phyloP scores from a whole-genome alignment of 1,140 invertebrate genomes.

The Samia ricini region DNA sequence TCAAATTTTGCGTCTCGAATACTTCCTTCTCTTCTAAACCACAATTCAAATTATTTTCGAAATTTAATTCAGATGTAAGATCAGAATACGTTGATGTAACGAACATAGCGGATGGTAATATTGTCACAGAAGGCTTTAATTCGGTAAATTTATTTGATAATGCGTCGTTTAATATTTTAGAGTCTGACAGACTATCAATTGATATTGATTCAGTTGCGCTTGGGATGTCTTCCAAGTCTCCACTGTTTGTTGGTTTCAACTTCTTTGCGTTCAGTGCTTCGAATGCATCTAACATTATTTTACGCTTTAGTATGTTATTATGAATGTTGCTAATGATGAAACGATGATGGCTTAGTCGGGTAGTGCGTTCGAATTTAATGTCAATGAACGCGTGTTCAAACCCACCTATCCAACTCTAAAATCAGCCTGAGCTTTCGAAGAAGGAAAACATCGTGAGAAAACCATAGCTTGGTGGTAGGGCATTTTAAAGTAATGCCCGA shows the following conservation, averaged over 20 bases:
- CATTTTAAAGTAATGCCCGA: no score
- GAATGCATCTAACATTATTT: slow-evolving; percentile 2
- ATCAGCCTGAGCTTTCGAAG: no score
- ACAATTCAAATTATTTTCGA: not conserved
- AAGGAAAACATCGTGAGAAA: no score
- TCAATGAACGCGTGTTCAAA: no score
- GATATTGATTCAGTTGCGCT: not conserved
- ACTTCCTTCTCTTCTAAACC: slow-evolving; percentile 3
- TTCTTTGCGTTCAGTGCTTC: not conserved
- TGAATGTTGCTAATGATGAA: no score
- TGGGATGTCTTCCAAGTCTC: not conserved
- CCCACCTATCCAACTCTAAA: no score
- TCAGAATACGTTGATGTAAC: slow-evolving; percentile 28
- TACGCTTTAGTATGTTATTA: no score
- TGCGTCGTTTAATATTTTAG: not conserved
- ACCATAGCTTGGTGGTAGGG: no score
- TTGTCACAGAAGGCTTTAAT: slow-evolving; percentile 36
- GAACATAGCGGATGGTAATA: slow-evolving; percentile 33
- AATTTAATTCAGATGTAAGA: slow-evolving; percentile 3
- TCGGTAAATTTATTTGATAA: not conserved
- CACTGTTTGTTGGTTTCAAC: not conserved
- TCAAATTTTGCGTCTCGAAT: not conserved
- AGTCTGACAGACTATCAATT: not conserved
- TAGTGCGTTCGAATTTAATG: no score
- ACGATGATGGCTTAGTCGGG: no score